These are phyloP conservation scores for Chanos chanos DNA, from an alignment of 2,797 vertebrate species.

Conservation along the genomic window DNA sequence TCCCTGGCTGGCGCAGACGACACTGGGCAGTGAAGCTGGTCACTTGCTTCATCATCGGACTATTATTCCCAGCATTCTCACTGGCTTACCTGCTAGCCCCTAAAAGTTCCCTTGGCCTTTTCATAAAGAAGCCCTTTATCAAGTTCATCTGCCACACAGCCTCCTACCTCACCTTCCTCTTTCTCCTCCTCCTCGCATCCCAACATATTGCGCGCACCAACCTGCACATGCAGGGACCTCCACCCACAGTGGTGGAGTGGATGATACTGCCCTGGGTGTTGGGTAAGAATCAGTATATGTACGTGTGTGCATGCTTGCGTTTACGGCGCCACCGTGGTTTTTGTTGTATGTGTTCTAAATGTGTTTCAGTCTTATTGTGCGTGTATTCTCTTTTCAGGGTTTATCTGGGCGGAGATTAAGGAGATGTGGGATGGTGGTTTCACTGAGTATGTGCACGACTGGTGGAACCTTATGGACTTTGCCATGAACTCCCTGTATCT, in stretches of 20 bases:
- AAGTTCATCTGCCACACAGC: constrained; percentile 98
- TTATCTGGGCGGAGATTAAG: constrained; percentile 98
- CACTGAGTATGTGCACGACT: constrained; percentile 93
- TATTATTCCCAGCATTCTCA: constrained; percentile 90
- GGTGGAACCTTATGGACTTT: constrained; percentile 99
- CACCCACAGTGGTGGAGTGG: constrained; percentile 95
- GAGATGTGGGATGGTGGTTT: constrained; percentile 98
- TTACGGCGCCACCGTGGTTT: no score
- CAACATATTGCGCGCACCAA: constrained; percentile 95
- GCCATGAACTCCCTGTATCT: constrained; percentile 97
- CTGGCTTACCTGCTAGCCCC: constrained; percentile 87
- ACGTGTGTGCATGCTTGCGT: no score
- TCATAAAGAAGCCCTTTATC: constrained; percentile 98
- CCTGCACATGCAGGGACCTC: constrained; percentile 94
- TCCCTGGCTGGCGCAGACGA: constrained; percentile 90
- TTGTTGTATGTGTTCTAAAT: constrained; percentile 44
- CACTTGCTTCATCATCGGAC: constrained; percentile 92
- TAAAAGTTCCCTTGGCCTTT: constrained; percentile 88
- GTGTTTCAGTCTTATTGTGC: constrained; percentile 34
- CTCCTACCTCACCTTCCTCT: constrained; percentile 96
- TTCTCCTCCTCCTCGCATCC: constrained; percentile 92
- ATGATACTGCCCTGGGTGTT: constrained; percentile 96
- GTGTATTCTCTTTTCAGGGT: constrained; percentile 69
- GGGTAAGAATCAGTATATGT: constrained; percentile 65
- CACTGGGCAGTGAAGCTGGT: constrained; percentile 94